Evolutionary conservation across 2,113 vertebrate species (phyloP).

Genomic region (Strigops habroptila): DNA sequence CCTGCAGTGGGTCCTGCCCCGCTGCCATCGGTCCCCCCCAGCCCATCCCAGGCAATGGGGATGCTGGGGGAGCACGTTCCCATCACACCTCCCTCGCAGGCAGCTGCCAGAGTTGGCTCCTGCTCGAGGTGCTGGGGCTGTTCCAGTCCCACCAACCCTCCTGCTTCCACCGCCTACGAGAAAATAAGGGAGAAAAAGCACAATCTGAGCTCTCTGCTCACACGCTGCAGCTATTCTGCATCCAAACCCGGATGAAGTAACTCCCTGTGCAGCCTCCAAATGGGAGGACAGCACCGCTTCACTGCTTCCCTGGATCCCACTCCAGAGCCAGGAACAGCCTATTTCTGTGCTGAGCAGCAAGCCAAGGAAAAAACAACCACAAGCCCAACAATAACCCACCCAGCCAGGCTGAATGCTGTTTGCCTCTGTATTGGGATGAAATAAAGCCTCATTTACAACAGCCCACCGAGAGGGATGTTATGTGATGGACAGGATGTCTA

Average conservation of each 20-base stretch:
- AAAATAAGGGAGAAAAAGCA: not conserved
- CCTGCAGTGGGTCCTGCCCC: not conserved
- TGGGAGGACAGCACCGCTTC: not conserved
- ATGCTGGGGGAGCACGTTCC: rapidly evolving
- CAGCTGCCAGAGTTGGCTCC: not conserved
- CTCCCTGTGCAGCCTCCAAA: not conserved
- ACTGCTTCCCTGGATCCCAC: not conserved
- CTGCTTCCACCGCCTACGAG: not conserved
- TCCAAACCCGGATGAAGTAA: not conserved
- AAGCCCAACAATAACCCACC: not conserved
- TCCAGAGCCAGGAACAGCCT: not conserved
- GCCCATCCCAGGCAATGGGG: not conserved
- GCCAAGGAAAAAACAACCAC: not conserved
- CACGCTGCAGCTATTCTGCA: not conserved
- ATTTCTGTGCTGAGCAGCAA: not conserved
- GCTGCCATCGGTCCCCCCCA: not conserved
- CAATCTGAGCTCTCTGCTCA: not conserved
- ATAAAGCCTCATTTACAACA: not conserved
- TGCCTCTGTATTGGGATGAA: not conserved
- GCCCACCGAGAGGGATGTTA: not conserved
- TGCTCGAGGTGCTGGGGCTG: not conserved
- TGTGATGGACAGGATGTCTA: not conserved
- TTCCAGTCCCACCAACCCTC: not conserved
- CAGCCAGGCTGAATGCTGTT: not conserved
- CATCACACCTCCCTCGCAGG: not conserved